Base-by-base conservation (phyloP, 2,797 vertebrate genomes). In the Sphenopsis melanotis region DNA sequence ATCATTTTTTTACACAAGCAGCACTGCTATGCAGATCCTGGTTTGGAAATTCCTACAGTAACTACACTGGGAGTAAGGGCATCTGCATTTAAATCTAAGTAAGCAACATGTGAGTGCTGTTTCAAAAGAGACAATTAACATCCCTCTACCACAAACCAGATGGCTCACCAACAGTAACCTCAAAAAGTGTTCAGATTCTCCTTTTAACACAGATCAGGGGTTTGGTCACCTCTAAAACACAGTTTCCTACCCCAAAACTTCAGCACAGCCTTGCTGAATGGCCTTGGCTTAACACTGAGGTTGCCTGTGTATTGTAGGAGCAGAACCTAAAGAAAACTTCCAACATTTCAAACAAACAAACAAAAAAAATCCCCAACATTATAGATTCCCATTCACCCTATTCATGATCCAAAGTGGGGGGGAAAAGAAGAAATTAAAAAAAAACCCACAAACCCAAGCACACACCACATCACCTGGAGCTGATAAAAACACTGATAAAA, bases 41-140 rank as follows among this genome's bases (percentile, higher is more conserved):
- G 6, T 83, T 81, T 46, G 37, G 24, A 85, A 78, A 89, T 34
- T 37, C 30, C 49, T 50, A 6, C 5, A 17, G 23, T 61, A 65
- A 57, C 39, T 56, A 56, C n/a, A n/a, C 2, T 39, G 42, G 81
- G 26, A 83, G 49, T 72, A 37, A 77, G 76, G 69, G 18, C n/a
- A 86, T 21, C 57, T 90, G 84, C 75, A 72, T 59, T 89, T 74
- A 84, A 46, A 91, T 75, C 47, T 49, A 92, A 63, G 23, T 74
- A 87, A 69, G 93, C 82, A 57, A 16, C 6, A 10, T 9, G 0
- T n/a, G 66, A 80, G 41, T 36, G 82, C 44, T 46, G 29, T 22
- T 87, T 46, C 64, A 95, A 46, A 59, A 53, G 56, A 70, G 41
- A 63, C 44, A 79, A 61, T 59, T 52, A 76, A 84, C 41, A 80